Conservation (phyloP, 53 echinoderm and acorn worm genomes). For the Holothuria scabra region DNA sequence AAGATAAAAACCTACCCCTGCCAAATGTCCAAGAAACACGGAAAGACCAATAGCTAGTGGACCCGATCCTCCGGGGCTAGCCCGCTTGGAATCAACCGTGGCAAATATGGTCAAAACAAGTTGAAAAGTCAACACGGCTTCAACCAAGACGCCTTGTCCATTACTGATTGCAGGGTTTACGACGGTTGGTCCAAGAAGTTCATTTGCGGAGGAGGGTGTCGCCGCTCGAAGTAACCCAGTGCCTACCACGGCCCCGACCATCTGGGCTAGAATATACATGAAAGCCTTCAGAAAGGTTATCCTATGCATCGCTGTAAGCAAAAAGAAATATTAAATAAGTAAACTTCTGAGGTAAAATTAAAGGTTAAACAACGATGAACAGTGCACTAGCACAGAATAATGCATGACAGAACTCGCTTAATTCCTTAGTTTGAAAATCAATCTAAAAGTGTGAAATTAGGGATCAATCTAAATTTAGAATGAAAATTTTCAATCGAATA, state of each 20-base stretch:
- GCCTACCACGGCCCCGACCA: constrained; percentile 68
- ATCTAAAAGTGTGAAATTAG: too few species aligned
- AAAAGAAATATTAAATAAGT: neutral
- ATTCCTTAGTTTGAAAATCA: too few species aligned
- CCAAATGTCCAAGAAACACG: constrained; percentile 79
- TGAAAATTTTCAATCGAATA: too few species aligned
- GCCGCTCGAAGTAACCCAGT: constrained; percentile 70
- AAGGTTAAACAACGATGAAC: too few species aligned
- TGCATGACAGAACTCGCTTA: too few species aligned
- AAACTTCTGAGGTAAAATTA: too few species aligned
- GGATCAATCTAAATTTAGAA: too few species aligned
- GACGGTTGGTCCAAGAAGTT: constrained; percentile 61
- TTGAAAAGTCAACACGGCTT: constrained; percentile 73
- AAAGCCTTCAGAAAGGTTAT: constrained; percentile 65
- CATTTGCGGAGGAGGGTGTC: constrained; percentile 30
- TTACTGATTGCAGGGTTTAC: constrained; percentile 39
- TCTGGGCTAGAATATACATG: constrained; percentile 70
- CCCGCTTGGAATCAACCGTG: constrained; percentile 76
- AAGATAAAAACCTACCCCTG: constrained; percentile 64
- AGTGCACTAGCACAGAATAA: too few species aligned
- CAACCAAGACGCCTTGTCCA: constrained; percentile 71
- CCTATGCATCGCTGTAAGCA: constrained; percentile 46
- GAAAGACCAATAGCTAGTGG: constrained; percentile 88
- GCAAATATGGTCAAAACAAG: constrained; percentile 86
- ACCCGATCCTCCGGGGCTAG: constrained; percentile 80